Evolutionary conservation across 2,888 invertebrate genomes (phyloP).

Genomic region (Ophion ellenae): DNA sequence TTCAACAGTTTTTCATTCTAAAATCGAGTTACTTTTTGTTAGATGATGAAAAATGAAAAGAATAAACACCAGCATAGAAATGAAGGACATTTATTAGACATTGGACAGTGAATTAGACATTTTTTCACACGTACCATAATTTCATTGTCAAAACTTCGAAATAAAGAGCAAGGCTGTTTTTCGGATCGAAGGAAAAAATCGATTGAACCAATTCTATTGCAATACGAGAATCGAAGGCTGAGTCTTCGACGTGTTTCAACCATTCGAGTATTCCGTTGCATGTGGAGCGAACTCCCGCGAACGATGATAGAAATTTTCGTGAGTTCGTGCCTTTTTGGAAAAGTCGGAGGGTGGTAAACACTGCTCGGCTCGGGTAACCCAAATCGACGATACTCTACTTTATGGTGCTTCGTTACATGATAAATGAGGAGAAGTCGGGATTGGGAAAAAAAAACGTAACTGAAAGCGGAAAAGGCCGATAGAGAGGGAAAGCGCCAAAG

Average conservation of each 20-base stretch:
- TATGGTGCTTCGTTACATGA: slow-evolving; percentile 39
- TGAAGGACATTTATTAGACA: neutral
- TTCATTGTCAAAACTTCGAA: neutral
- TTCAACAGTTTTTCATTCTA: neutral
- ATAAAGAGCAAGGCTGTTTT: neutral
- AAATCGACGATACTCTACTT: slow-evolving; percentile 47
- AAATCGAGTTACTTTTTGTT: neutral
- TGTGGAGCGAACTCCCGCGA: neutral
- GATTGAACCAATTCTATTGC: neutral
- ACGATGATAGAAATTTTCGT: slow-evolving; percentile 26
- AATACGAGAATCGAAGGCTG: slow-evolving; percentile 49
- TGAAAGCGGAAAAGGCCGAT: slow-evolving; percentile 14
- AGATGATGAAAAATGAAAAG: neutral
- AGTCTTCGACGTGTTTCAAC: slow-evolving; percentile 23
- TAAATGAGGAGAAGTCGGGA: slow-evolving; percentile 34
- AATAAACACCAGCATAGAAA: too few species aligned
- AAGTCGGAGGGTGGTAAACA: slow-evolving; percentile 41
- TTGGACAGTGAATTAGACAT: too few species aligned
- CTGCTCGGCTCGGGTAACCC: slow-evolving; percentile 46
- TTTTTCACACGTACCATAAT: neutral
- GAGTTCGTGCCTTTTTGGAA: slow-evolving; percentile 8
- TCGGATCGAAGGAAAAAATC: neutral
- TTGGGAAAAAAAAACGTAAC: slow-evolving; percentile 17
- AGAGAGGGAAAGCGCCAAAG: slow-evolving; percentile 52
- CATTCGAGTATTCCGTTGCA: slow-evolving; percentile 13